Conservation (phyloP, 1,140 invertebrate genomes). For the Protaetia brevitarsis region DNA sequence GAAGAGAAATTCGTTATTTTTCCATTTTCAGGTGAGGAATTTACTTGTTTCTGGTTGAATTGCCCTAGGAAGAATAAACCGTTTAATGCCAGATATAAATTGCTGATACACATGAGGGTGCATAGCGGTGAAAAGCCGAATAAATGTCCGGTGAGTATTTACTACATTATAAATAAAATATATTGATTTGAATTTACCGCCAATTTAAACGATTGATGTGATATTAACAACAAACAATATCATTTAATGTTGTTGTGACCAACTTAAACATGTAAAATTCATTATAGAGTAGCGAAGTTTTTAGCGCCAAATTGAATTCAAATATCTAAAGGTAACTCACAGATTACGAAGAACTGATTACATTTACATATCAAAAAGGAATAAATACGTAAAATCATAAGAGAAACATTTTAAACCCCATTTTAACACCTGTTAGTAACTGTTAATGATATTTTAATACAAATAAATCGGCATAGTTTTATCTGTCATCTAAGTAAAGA, state of each 20-base stretch:
- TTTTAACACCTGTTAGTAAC: no score
- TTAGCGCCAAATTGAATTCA: no score
- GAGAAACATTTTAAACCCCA: no score
- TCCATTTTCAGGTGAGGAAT: constrained; percentile 68
- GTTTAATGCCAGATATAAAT: constrained; percentile 95
- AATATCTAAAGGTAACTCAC: no score
- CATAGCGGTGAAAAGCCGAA: constrained; percentile 96
- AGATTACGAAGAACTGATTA: no score
- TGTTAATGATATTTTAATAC: no score
- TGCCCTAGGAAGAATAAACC: constrained; percentile 81
- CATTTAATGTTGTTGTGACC: no score
- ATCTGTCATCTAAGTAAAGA: background rate
- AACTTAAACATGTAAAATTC: no score
- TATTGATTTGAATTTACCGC: background rate
- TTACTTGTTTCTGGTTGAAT: constrained; percentile 87
- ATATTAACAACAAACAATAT: no score
- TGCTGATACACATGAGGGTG: constrained; percentile 94
- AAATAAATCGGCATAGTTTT: background rate
- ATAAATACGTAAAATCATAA: no score
- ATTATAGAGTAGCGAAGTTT: no score
- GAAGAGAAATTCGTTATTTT: constrained; percentile 20
- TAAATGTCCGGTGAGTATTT: constrained; percentile 83
- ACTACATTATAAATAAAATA: background rate
- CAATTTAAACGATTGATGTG: background rate
- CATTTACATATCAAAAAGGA: no score